phyloP scores from a whole-genome alignment of 1,140 invertebrate species.

The Thalassaphorura encarpata region DNA sequence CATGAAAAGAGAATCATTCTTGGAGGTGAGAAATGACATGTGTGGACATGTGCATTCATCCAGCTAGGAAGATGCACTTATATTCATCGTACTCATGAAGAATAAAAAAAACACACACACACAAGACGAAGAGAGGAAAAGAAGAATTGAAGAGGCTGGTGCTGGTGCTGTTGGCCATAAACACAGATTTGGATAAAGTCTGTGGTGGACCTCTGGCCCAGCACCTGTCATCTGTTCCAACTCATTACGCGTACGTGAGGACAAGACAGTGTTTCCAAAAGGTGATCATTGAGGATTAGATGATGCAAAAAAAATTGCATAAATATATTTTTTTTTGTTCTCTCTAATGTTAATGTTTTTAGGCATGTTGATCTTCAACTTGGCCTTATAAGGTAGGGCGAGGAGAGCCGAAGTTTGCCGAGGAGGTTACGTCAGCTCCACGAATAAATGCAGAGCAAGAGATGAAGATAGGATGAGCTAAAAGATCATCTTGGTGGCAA shows the following conservation, averaged over 20 bases:
- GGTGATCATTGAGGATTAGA: constrained; percentile 9
- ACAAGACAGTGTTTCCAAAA: neutral
- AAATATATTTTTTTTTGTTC: constrained; percentile 28
- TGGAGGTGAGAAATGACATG: too few species aligned
- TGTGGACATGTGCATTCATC: too few species aligned
- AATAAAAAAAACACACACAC: neutral
- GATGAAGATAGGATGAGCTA: too few species aligned
- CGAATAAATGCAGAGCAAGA: too few species aligned
- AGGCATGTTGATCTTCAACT: constrained; percentile 30
- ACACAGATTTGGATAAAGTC: too few species aligned
- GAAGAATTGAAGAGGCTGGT: too few species aligned
- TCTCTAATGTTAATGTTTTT: constrained; percentile 20
- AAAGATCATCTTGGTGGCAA: too few species aligned
- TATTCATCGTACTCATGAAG: constrained; percentile 1
- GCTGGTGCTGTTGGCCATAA: too few species aligned
- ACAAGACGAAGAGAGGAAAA: neutral
- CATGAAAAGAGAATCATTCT: too few species aligned
- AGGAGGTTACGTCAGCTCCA: constrained; percentile 32
- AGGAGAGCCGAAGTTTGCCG: constrained; percentile 29
- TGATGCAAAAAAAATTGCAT: too few species aligned
- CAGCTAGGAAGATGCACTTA: neutral
- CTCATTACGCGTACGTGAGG: too few species aligned
- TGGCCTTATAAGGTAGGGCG: constrained; percentile 32
- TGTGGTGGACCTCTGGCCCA: too few species aligned
- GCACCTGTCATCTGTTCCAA: neutral